Base-by-base conservation (phyloP, 2,113 vertebrate genomes). In the Actenoides hombroni region DNA sequence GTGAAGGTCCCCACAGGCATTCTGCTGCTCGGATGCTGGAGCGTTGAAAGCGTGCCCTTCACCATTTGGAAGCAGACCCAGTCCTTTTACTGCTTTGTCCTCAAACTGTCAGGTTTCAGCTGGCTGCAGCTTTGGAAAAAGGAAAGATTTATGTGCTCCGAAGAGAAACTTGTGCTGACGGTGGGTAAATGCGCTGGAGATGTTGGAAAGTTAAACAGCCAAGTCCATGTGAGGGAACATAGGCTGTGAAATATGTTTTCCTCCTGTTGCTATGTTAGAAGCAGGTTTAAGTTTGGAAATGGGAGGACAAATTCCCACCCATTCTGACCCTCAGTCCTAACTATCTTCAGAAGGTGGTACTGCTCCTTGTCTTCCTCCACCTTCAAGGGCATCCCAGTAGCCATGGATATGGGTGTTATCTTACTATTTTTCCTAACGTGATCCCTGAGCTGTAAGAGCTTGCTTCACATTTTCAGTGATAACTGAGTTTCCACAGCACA, bases 51-150 rank as follows among this genome's bases (percentile, higher is more conserved):
- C 0, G 0, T 68, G 83, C 86, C 83, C 91, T 91, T 84, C 61
- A 56, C 83, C 28, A 21, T 69, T 95, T 94, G 96, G 95, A 95
- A 94, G 49, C 67, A 82, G 48, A 92, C 26, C 61, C 61, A 2
- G 49, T 71, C 65, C 81, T 92, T 96, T 95, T 82, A 87, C 44
- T 89, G 78, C 81, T 94, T 79, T 94, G 93, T 87, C 94, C 94
- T 95, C 93, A 95, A 92, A 96, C 95, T 96, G 94, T 95, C 95
- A 89, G 93, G 42, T 91, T 95, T 95, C 95, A 91, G 78, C 93
- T 91, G 91, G 86, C 94, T 87, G 69, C 69, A 69, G 93, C 74
- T 91, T 94, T 91, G 93, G 93, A 94, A 94, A 94, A 89, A 65
- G 56, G 48, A 21, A 79, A 91, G 86, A 95, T 96, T 95, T 86